A percentile compares a stretch with the other conserved stretches of the same genome.
These are phyloP conservation scores for Florisuga fusca DNA, from an alignment of 2,797 vertebrate species.

Conservation along the genomic window DNA sequence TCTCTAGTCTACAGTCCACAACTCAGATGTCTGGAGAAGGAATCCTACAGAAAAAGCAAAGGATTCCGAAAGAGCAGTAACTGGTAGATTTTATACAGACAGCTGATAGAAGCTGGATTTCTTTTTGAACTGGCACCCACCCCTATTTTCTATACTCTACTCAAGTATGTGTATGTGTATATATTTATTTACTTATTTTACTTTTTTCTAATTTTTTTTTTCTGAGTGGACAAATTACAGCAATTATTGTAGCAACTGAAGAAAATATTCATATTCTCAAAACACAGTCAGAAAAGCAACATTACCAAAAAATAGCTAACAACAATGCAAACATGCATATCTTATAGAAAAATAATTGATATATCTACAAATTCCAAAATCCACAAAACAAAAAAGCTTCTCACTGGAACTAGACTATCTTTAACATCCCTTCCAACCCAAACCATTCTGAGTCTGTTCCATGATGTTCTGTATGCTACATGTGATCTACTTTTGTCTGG, in stretches of 20 bases:
- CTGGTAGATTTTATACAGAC: background rate
- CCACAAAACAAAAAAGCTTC: background rate
- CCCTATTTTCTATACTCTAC: background rate
- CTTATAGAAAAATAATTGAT: background rate
- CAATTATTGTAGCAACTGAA: fast-evolving
- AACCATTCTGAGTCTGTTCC: background rate
- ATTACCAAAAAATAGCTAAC: background rate
- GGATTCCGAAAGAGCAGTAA: background rate
- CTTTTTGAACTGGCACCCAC: background rate
- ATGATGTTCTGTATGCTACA: background rate
- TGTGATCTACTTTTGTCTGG: background rate
- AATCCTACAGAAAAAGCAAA: background rate
- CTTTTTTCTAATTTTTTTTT: background rate
- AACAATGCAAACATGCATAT: background rate
- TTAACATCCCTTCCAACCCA: background rate
- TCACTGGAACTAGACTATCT: background rate
- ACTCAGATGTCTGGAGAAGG: background rate
- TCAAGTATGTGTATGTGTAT: background rate
- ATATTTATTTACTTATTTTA: background rate
- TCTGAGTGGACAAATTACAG: background rate
- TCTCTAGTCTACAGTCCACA: background rate
- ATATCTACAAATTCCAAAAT: background rate
- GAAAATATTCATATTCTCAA: background rate
- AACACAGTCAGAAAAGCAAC: background rate
- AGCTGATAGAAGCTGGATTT: background rate